A percentile compares a stretch with the other conserved stretches of the same genome.
Conservation (phyloP, 2,113 vertebrate species). For the Panthera tigris region DNA sequence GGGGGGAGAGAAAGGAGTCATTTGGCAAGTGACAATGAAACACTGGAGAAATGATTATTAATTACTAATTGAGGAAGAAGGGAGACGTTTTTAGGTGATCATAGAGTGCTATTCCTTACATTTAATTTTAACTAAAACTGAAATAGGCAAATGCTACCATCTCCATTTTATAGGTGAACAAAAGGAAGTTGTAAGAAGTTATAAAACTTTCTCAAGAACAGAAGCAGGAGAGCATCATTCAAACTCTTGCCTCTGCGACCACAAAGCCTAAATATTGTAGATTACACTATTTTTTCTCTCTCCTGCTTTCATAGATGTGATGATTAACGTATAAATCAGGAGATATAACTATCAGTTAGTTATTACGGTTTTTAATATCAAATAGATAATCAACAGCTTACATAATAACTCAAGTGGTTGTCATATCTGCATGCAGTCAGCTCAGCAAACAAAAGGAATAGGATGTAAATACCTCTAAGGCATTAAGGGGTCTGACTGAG, state of each 20-base stretch:
- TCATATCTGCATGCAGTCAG: not conserved
- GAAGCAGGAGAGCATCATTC: not conserved
- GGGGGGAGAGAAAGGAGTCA: not conserved
- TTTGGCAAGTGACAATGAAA: not conserved
- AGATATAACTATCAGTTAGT: not conserved
- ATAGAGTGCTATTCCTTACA: not conserved
- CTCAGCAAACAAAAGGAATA: not conserved
- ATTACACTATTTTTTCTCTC: not conserved
- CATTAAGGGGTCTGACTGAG: not conserved
- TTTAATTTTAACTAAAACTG: slow-evolving; percentile 1
- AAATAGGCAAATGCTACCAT: not conserved
- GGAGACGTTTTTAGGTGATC: not conserved
- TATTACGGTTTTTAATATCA: not conserved
- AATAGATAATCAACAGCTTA: not conserved
- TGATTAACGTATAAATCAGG: not conserved
- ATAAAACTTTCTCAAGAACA: not conserved
- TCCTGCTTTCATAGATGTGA: not conserved
- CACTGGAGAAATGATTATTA: not conserved
- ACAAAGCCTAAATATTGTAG: not conserved
- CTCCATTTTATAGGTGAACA: not conserved
- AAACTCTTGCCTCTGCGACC: not conserved
- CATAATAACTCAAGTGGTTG: not conserved
- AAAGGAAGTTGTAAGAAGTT: not conserved
- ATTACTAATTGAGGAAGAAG: not conserved
- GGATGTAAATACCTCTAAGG: not conserved